A percentile compares a stretch with the other conserved stretches of the same genome.
Conservation (phyloP, 2,888 invertebrate species). For the Melieria omissa region DNA sequence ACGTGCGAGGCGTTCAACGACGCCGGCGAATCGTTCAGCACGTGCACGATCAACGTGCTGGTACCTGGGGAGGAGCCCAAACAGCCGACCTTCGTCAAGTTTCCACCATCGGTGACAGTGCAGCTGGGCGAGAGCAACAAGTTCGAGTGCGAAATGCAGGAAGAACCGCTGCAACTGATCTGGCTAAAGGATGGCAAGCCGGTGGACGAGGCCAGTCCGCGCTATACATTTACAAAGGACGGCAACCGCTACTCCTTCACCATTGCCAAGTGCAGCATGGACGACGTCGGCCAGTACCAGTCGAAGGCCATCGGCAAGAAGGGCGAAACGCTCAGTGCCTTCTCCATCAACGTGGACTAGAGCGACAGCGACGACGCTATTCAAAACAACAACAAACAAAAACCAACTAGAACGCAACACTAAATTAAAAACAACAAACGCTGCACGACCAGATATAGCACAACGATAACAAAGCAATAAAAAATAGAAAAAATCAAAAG, state of each 20-base stretch:
- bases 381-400: no score
- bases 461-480: no score
- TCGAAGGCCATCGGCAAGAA: constrained; percentile 87
- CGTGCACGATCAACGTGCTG: constrained; percentile 85
- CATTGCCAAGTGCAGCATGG: constrained; percentile 77
- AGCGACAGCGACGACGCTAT: not conserved
- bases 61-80: constrained; percentile 88
- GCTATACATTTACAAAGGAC: constrained; percentile 85
- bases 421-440: no score
- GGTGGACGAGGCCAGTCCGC: constrained; percentile 81
- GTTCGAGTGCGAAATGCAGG: constrained; percentile 84
- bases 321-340: constrained; percentile 85
- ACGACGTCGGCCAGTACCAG: constrained; percentile 89
- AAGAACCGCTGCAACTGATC: constrained; percentile 74
- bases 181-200: constrained; percentile 95
- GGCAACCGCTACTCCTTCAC: constrained; percentile 82
- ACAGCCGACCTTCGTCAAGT: constrained; percentile 86
- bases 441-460: no score
- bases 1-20: constrained; percentile 97
- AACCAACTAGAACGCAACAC: no score
- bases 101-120: constrained; percentile 89
- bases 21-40: constrained; percentile 92
- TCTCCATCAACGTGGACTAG: constrained; percentile 81
- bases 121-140: constrained; percentile 82
- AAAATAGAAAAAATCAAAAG: no score